A percentile compares a stretch with the other conserved stretches of the same genome.
Conservation (phyloP, 2,888 invertebrate species). For the Pyrochroa serraticornis region DNA sequence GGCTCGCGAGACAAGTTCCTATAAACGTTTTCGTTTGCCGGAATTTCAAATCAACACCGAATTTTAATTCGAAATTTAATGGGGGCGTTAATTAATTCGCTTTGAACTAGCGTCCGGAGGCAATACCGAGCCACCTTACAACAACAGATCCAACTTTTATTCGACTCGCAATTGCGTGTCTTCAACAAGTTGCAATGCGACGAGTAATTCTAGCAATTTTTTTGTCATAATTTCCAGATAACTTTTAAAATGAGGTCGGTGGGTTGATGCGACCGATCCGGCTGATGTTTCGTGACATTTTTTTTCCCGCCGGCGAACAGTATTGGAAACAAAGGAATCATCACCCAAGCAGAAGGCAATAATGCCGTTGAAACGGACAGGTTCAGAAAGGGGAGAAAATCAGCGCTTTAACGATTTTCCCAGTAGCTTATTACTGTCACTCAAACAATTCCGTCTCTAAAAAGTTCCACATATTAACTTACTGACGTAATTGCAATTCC, state of each 20-base stretch:
- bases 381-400: constrained; percentile 27
- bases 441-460: constrained; percentile 33
- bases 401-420: constrained; percentile 33
- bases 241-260: too few relatives aligned
- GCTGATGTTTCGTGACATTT: too few relatives aligned
- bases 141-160: too few relatives aligned
- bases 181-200: too few relatives aligned
- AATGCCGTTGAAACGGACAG: constrained; percentile 30
- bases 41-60: background rate
- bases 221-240: too few relatives aligned
- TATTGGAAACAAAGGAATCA: too few relatives aligned
- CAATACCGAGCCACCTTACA: too few relatives aligned
- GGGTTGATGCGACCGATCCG: too few relatives aligned
- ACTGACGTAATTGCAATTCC: constrained; percentile 26
- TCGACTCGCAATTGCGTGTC: too few relatives aligned
- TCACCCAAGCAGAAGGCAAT: constrained; percentile 1
- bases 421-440: constrained; percentile 36
- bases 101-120: background rate
- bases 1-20: background rate
- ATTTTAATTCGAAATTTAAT: too few relatives aligned
- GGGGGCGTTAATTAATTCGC: constrained; percentile 1
- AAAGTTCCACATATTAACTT: constrained; percentile 27
- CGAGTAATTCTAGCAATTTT: too few relatives aligned
- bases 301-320: too few relatives aligned
- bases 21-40: background rate